Evolutionary conservation across 1,140 invertebrate genomes (phyloP), one percentile per base, ranked within the genome.

Genomic region (Papilio aristodemus): DNA sequence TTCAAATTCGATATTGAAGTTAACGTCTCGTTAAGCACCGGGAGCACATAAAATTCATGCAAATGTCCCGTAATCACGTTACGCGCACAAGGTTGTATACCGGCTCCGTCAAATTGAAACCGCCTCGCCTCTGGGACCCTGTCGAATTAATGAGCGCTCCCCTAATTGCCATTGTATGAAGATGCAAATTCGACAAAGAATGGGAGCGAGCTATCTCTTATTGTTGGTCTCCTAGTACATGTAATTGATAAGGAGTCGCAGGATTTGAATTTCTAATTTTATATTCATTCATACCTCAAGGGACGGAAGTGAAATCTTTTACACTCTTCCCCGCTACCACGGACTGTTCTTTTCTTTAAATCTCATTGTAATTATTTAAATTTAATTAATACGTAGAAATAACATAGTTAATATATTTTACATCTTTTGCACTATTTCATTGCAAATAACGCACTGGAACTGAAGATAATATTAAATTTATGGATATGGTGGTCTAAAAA

Each of bases 121-220:
- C 75, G 67, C 70, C 41, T 36, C 71, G 75, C 72, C 80, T 62
- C 59, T 77, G 82, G 76, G 79, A 82, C 82, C 76, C 72, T 76
- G 75, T 81, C 77, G 80, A 84, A 84, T 83, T 85, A 85, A 79
- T 78, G 74, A 73, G 71, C 76, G 71, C 73, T 75, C 76, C 81
- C 82, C 83, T 87, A 87, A 87, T 87, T 87, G 85, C 76, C 77
- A 85, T 85, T 87, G 81, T 85, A 85, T 84, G 82, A 81, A 87
- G 85, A 87, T 87, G 85, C 82, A 87, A 87, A 85, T 84, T 84
- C 76, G 79, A 60, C 63, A 62, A 80, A 83, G 81, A 84, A 84
- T 75, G 77, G 78, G 67, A 80, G 76, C 69, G 19, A 75, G 77
- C 81, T 75, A 73, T 79, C 79, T 80, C 77, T 78, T 79, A 85